Base-by-base conservation (phyloP, 2,888 invertebrate genomes). In the Drosophila bunnanda region DNA sequence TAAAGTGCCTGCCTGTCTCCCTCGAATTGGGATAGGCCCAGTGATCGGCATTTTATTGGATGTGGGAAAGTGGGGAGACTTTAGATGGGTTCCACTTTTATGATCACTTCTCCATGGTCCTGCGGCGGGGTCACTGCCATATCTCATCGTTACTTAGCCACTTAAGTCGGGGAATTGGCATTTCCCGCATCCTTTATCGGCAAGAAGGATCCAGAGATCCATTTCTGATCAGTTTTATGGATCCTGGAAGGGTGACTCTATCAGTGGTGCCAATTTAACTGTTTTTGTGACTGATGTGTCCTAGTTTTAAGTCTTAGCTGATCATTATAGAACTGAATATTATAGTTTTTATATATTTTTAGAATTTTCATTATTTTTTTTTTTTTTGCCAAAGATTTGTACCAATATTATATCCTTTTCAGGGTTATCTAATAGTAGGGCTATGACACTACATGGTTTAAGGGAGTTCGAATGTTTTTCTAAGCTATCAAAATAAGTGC, bases 131-230 rank as follows among this genome's bases (percentile, higher is more conserved):
- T 34, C n/a, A 36, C 8, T 55, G 32, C n/a, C 38, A 44, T 54
- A 34, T 20, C 64, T 25, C 50, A 48, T 55, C 52, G 15, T 38
- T 32, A 48, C 48, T 50, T 50, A 32, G 9, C 44, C 76, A 79
- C 75, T 78, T 78, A 77, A 66, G 53, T 65, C 28, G 36, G 54
- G 64, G 85, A 76, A 80, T 78, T 50, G 84, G 76, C 30, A 77
- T 85, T 88, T 85, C 82, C 82, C 78, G 80, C 41, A 66, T 58
- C 55, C 70, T 79, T 75, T 79, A 83, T 77, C 77, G 28, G 9
- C 22, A 22, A 13, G 8, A 9, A 20, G 17, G 13, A 8, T 30
- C 30, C 20, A 3, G 6, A 32, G 12, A 52, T 52, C 15, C n/a
- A 34, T 30, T 22, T 22, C 12, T 36, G 10, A 9, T 60, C 65